Evolutionary conservation across 1,140 invertebrate genomes (phyloP), one percentile per base, ranked within the genome.

Genomic region (Drosophila pseudoobscura): DNA sequence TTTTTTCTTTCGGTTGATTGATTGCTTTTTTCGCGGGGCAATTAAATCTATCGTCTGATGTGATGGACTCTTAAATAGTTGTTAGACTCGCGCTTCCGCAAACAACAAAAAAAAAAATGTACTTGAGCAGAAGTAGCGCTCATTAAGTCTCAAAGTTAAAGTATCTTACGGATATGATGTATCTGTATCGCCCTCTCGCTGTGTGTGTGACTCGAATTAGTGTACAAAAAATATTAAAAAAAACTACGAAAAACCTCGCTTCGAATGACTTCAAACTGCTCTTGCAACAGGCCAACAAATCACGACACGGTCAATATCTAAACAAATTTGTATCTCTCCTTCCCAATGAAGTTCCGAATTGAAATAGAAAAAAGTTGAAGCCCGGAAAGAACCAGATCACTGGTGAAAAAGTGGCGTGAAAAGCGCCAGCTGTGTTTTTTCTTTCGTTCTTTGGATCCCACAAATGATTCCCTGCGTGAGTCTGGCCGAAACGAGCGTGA

Each of bases 401-500:
- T 39, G 35, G 35, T 51, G 1, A 45, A n/a, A 56, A 44, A 11
- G 24, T 75, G 45, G 50, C 72, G 54, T 50, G 59, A 54, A 71
- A 79, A 60, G 43, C 44, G 60, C 68, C 20, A 53, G 35, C 35
- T 39, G 35, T 39, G 35, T 46, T 52, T 59, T 62, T 61, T 62
- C 39, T 44, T 61, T 46, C n/a, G 15, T 52, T 46, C 57, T 55
- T 59, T 62, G 35, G 35, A 2, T 13, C 3, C 35, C 65, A 62
- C 83, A 78, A 78, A 92, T 92, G 91, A 91, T 92, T 82, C 91
- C 91, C 83, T 92, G 91, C 75, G 91, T 91, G 60, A 92, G 91
- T 82, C 76, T 92, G 60, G 89, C 91, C 68, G 91, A 92, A 89
- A 92, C 91, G 75, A 92, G 91, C 79, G 91, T 92, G 58, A 91